Conservation (phyloP, 1,140 invertebrate species). For the Drosophila subobscura region DNA sequence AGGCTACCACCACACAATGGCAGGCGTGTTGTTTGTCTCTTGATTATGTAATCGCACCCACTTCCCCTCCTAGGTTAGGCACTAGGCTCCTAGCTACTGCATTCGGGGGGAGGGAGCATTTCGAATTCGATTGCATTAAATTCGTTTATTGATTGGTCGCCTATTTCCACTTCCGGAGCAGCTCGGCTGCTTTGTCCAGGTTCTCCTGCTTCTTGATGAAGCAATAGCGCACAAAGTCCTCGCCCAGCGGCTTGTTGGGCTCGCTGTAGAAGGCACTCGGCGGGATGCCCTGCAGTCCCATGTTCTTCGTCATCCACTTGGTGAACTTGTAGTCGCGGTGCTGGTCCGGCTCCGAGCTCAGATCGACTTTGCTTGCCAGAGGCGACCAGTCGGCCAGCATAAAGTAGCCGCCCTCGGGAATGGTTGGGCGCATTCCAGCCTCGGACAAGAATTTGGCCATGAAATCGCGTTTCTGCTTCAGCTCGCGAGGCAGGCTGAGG, state of each 20-base stretch:
- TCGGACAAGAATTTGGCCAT: slow-evolving; percentile 91
- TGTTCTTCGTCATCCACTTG: slow-evolving; percentile 97
- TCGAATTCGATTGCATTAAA: slow-evolving; percentile 13
- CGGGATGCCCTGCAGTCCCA: slow-evolving; percentile 96
- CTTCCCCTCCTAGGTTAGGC: slow-evolving; percentile 46
- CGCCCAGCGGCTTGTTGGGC: slow-evolving; percentile 91
- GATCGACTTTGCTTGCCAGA: slow-evolving; percentile 87
- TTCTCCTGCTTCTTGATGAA: slow-evolving; percentile 96
- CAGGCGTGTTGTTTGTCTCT: slow-evolving; percentile 22
- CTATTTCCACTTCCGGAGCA: slow-evolving; percentile 86
- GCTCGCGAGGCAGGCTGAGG: slow-evolving; percentile 89
- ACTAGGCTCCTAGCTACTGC: slow-evolving; percentile 7
- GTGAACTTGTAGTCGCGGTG: slow-evolving; percentile 96
- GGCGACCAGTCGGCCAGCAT: slow-evolving; percentile 96
- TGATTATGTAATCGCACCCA: slow-evolving; percentile 54
- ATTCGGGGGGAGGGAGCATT: not conserved
- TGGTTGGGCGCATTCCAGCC: slow-evolving; percentile 94
- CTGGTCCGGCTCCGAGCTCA: slow-evolving; percentile 88
- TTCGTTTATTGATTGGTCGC: slow-evolving; percentile 52
- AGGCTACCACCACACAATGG: slow-evolving; percentile 64
- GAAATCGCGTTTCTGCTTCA: slow-evolving; percentile 93
- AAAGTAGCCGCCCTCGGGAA: slow-evolving; percentile 98
- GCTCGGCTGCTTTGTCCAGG: slow-evolving; percentile 87
- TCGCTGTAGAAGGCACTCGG: slow-evolving; percentile 96
- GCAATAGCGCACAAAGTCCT: slow-evolving; percentile 95